Base-by-base conservation (phyloP, 2,113 vertebrate genomes). In the Planiliza haematocheilus region DNA sequence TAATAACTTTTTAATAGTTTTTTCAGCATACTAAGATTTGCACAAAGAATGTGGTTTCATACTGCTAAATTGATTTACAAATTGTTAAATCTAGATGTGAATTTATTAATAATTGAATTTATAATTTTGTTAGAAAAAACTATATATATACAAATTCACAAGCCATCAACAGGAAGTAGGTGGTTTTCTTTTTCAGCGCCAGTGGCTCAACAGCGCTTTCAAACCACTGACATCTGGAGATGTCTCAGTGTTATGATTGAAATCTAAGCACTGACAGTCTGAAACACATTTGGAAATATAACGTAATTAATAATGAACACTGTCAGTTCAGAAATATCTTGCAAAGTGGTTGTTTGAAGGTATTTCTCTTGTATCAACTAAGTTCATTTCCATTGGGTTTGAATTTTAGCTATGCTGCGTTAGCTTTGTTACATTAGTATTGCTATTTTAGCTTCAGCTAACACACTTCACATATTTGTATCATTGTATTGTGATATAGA, bases 291-390 rank as follows among this genome's bases (percentile, higher is more conserved):
- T 3, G 18, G 14, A 37, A 3, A 43, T 10, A 55, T 24, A 59
- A 18, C 30, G 3, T 43, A 45, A 57, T 64, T 4, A 5, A 30
- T 5, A 30, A 30, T 30, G 24, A 30, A 30, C 24, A 30, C 24
- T 30, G 24, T 46, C 24, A 14, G n/a, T 34, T 30, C 24, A 30
- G 24, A 30, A 30, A 30, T 30, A 20, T 50, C 34, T 21, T 65
- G 41, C 18, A 49, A 46, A 14, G 34, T 18, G 11, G 20, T 51
- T 50, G 16, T 11, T 34, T 41, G 58, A 59, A 78, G 70, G 59
- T 65, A 78, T 57, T 37, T 69, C 21, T 30, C 39, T 73, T 49
- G 34, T 9, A 38, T 42, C 8, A 36, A n/a, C 16, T 18, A 7
- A n/a, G 43, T n/a, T n/a, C 24, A 30, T 30, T 30, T 30, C 3